Evolutionary conservation across 2,113 vertebrate species (phyloP), one percentile per base, ranked within the genome.

Genomic region (Megaleporinus macrocephalus): DNA sequence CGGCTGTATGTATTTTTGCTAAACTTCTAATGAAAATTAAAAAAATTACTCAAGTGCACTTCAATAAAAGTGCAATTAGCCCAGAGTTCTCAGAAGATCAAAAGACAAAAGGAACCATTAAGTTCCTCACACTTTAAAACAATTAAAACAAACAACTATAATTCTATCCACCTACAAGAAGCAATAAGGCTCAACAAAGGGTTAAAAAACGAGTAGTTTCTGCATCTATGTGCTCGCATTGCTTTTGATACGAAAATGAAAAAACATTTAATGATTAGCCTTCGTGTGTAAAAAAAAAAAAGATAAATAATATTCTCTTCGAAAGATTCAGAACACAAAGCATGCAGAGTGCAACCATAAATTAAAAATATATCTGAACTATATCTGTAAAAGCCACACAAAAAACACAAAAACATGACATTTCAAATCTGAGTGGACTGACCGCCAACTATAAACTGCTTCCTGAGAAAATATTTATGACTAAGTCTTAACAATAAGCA

Each of bases 401-500:
- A 59, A 22, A 44, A 68, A 53, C 12, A 20, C 14, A 70, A 51
- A 68, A 51, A 36, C 6, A 36, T 0, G 29, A 12, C n/a, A 55
- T 26, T 57, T 69, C 0, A 16, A 62, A 79, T 55, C 44, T 12
- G 55, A n/a, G 26, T n/a, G 44, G 20, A 14, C 4, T 30, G 16
- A 61, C 0, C 20, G 26, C 11, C 24, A 71, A 72, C 55, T 63
- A 49, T 49, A 36, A 2, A 20, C 20, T 12, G 13, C 24, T 53
- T 80, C 59, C 70, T 73, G 79, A 79, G 79, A 79, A 33, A 62
- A 20, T 27, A 61, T 59, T 61, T 36, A 61, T 9, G 9, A 14
- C 53, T 57, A 11, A 41, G 11, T 70, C 22, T 44, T 22, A 5
- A 41, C 20, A 24, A 13, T 44, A 24, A 12, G 22, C 20, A 44